Conservation (phyloP, 2,113 vertebrate genomes). For the pig (Sus scrofa) region DNA sequence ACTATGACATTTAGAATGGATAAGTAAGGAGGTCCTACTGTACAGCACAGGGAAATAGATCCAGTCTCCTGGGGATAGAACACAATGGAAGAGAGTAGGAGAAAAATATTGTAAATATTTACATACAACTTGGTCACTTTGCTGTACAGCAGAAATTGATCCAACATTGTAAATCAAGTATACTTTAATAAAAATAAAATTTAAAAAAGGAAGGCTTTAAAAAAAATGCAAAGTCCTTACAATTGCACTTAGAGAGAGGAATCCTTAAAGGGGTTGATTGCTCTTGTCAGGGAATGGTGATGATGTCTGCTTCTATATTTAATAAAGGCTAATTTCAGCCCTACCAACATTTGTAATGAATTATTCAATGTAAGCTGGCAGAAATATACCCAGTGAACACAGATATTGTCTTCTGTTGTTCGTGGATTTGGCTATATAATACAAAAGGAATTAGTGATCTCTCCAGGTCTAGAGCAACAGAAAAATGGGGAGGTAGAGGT, state of each 20-base stretch:
- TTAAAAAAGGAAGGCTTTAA: background rate
- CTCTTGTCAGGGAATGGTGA: conserved; percentile 52
- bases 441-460: conserved; percentile 64
- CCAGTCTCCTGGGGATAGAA: too few species aligned
- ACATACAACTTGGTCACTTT: too few species aligned
- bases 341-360: conserved; percentile 71
- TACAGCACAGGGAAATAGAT: too few species aligned
- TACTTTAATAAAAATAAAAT: too few species aligned
- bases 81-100: too few species aligned
- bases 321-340: conserved; percentile 79
- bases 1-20: too few species aligned
- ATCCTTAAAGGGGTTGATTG: conserved; percentile 63
- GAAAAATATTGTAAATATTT: too few species aligned
- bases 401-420: conserved; percentile 70
- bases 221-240: conserved; percentile 35
- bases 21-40: too few species aligned
- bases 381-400: conserved; percentile 74
- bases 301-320: conserved; percentile 74
- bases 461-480: conserved; percentile 14
- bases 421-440: conserved; percentile 60
- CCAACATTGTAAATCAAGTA: too few species aligned
- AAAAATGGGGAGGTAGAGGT: conserved; percentile 29
- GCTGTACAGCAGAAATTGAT: too few species aligned
- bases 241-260: conserved; percentile 37
- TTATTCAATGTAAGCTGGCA: conserved; percentile 78